phyloP scores from a whole-genome alignment of 2,888 invertebrate genomes.

The Pemphredon lugubris region DNA sequence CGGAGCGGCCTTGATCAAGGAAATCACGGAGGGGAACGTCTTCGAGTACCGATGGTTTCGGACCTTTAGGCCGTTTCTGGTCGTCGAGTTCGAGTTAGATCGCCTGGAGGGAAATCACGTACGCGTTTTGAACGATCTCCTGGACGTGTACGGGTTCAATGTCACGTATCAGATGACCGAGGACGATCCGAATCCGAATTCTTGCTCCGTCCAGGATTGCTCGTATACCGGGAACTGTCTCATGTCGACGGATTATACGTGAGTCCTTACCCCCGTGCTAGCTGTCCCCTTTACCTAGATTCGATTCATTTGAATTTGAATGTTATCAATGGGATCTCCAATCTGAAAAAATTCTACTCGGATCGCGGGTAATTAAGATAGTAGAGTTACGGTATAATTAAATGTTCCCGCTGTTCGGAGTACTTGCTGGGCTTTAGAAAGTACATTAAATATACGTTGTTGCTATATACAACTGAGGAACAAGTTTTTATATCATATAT shows the following conservation, averaged over 20 bases:
- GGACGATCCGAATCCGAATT: slow-evolving; percentile 81
- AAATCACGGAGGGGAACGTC: slow-evolving; percentile 88
- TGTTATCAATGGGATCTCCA: too few species aligned
- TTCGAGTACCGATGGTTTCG: slow-evolving; percentile 83
- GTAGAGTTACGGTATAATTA: slow-evolving; percentile 12
- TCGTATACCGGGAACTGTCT: slow-evolving; percentile 93
- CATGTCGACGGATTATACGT: slow-evolving; percentile 88
- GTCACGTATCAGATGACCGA: slow-evolving; percentile 92
- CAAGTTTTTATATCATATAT: too few species aligned
- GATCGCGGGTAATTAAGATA: too few species aligned
- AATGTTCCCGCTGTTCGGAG: not conserved
- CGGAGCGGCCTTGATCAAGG: slow-evolving; percentile 86
- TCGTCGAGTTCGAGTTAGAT: slow-evolving; percentile 89
- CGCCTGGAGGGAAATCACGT: slow-evolving; percentile 91
- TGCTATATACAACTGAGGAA: too few species aligned
- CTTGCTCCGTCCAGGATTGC: slow-evolving; percentile 91
- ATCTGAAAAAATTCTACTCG: too few species aligned
- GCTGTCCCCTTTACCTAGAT: not conserved
- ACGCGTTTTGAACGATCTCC: slow-evolving; percentile 89
- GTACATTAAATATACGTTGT: too few species aligned
- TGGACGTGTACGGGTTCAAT: slow-evolving; percentile 95
- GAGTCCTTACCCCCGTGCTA: slow-evolving; percentile 80
- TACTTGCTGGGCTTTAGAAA: too few species aligned
- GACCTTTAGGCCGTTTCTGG: slow-evolving; percentile 88
- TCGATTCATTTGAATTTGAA: too few species aligned